Evolutionary conservation across 1,140 invertebrate species (phyloP), one percentile per base, ranked within the genome.

Genomic region (Chrysomallon squamiferum): DNA sequence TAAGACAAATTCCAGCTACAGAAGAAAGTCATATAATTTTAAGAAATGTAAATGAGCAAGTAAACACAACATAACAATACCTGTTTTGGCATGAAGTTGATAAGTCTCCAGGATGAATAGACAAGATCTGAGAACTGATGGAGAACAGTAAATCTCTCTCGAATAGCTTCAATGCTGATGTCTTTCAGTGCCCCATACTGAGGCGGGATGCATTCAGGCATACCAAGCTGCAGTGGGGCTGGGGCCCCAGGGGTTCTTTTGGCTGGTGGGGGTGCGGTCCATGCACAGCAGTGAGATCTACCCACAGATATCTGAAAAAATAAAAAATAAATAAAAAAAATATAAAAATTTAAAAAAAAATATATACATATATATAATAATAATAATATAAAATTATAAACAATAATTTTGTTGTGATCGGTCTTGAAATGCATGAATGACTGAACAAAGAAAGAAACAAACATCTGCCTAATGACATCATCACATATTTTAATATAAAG

Each of bases 41-140:
- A n/a, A n/a, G n/a, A n/a, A n/a, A n/a, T n/a, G n/a, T n/a, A n/a
- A n/a, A n/a, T n/a, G n/a, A n/a, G n/a, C n/a, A n/a, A n/a, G n/a
- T n/a, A n/a, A n/a, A n/a, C n/a, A n/a, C n/a, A n/a, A n/a, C n/a
- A n/a, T n/a, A n/a, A n/a, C n/a, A n/a, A 62, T 50, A 84, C 82
- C 62, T 72, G 62, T 59, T 65, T 65, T 38, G 73, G 67, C 18
- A 74, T 66, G 2, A 91, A 80, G 20, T 89, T 88, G 57, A 91
- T 84, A 11, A 91, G 84, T 56, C 88, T 86, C 90, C 90, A 91
- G 38, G 88, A 89, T 1, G 87, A 86, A 76, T 90, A 91, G 27
- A 91, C 80, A 22, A 89, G 85, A 80, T 91, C 89, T 27, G 89
- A 90, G 78, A 90, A 91, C 65, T 88, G 87, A 73, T 90, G 87